Evolutionary conservation across 2,888 invertebrate species (phyloP).

Genomic region (Halictus ligatus): DNA sequence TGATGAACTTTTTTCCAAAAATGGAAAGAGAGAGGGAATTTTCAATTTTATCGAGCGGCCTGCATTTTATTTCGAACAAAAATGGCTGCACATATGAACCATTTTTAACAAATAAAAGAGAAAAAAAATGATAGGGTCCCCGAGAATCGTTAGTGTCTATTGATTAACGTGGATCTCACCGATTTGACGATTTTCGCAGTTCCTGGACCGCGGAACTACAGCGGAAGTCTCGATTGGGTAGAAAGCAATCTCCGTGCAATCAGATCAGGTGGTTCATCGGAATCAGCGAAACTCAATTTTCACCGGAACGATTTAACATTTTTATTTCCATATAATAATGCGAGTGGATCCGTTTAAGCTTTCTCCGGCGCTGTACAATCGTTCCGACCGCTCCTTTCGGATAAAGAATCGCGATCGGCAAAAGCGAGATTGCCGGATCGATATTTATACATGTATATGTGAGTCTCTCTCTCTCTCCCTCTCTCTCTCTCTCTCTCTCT

Average conservation of each 20-base stretch:
- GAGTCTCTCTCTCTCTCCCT: no score
- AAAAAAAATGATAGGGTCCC: no score
- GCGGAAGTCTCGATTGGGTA: conserved; percentile 16
- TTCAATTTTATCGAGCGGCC: no score
- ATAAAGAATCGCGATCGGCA: conserved; percentile 9
- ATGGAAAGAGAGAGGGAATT: not conserved
- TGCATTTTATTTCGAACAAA: no score
- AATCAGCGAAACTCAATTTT: conserved; percentile 35
- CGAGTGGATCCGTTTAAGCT: not conserved
- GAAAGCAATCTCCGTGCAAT: conserved; percentile 43
- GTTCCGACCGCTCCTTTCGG: conserved; percentile 7
- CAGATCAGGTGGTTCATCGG: conserved; percentile 44
- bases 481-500: no score
- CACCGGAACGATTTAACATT: conserved; percentile 33
- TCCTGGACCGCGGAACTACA: not conserved
- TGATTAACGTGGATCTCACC: not conserved
- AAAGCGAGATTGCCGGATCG: not conserved
- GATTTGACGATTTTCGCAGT: not conserved
- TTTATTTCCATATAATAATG: conserved; percentile 27
- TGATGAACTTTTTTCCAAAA: not conserved
- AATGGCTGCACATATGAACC: no score
- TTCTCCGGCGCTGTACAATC: not conserved
- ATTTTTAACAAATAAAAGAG: no score
- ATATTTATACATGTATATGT: not conserved
- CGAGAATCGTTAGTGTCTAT: not conserved